Conservation (phyloP, 2,888 invertebrate species). For the Heliconius ethilla region DNA sequence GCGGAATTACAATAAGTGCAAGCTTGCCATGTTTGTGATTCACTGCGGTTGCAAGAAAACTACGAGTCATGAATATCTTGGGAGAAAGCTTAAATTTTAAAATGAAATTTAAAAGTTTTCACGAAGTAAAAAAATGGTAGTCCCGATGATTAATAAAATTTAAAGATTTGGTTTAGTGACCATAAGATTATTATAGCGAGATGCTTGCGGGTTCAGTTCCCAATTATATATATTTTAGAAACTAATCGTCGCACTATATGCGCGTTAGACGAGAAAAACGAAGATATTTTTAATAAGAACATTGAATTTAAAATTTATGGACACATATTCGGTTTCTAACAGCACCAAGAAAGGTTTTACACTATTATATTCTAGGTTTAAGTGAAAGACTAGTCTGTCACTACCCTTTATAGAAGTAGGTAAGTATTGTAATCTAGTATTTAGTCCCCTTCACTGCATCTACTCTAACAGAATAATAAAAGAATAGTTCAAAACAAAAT, state of each 20-base stretch:
- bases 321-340: no score
- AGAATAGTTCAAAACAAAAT: background rate
- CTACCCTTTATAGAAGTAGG: no score
- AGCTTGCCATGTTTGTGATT: constrained; percentile 15
- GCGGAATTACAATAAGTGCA: constrained; percentile 21
- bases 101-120: background rate
- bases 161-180: background rate
- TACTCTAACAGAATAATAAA: background rate
- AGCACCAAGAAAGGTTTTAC: no score
- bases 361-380: background rate
- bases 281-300: no score
- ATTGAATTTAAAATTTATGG: no score
- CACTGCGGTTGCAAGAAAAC: constrained; percentile 15
- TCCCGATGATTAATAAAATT: background rate
- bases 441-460: background rate
- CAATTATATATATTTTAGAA: no score
- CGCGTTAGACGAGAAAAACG: no score
- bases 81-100: background rate
- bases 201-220: no score
- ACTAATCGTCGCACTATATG: no score
- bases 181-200: no score
- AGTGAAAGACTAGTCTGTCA: background rate
- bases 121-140: background rate
- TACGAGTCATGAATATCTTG: constrained; percentile 12
- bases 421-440: background rate